Evolutionary conservation across 2,113 vertebrate genomes (phyloP).

Genomic region (Athene noctua): DNA sequence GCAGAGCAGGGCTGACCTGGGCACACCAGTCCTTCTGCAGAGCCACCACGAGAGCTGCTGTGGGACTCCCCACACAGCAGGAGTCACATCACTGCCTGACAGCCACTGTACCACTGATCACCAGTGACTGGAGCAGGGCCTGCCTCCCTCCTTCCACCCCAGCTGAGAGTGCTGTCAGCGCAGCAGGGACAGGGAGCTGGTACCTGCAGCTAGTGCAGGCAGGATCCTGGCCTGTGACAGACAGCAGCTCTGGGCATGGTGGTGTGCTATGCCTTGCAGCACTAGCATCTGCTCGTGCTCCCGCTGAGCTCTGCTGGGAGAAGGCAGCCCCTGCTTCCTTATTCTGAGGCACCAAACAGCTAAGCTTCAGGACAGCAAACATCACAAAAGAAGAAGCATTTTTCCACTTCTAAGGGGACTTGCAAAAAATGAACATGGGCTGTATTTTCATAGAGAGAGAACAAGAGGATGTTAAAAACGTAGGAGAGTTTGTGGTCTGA

Average conservation of each 20-base stretch:
- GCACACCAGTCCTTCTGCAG: background rate
- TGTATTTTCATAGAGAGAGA: background rate
- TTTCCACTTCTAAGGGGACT: background rate
- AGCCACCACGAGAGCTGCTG: background rate
- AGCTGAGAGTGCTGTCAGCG: fast-evolving
- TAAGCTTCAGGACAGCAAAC: background rate
- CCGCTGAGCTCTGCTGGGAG: background rate
- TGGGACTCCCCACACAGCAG: no score
- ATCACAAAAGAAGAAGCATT: background rate
- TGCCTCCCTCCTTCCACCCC: background rate
- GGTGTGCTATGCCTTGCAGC: background rate
- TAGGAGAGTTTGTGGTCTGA: background rate
- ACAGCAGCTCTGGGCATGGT: background rate
- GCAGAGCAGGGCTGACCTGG: background rate
- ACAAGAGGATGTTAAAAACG: background rate
- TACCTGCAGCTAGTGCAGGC: background rate
- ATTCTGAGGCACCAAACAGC: background rate
- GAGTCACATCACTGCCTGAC: background rate
- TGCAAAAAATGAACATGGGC: background rate
- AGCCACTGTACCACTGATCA: background rate
- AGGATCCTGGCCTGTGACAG: background rate
- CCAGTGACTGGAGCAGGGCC: background rate
- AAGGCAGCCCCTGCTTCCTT: background rate
- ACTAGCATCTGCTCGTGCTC: background rate
- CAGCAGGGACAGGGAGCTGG: background rate